Percentiles rank a stretch among this genome's conserved stretches.
Evolutionary conservation across 2,888 invertebrate genomes (phyloP).

Genomic region (Pilophorus perplexus): DNA sequence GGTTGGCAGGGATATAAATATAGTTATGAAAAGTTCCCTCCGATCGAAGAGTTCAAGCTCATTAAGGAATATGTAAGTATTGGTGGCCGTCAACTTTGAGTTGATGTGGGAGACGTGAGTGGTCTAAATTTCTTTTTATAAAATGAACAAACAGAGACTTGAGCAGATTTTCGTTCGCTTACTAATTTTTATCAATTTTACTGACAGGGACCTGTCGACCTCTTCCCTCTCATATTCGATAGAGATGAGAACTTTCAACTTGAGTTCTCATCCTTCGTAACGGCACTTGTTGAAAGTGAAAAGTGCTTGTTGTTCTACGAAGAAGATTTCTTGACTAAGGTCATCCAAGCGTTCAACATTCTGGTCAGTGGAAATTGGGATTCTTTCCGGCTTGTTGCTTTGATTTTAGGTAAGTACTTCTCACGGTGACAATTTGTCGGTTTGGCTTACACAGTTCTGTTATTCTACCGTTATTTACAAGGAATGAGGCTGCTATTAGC

Average conservation of each 20-base stretch:
- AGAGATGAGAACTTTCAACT: background rate
- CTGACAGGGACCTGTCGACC: conserved; percentile 8
- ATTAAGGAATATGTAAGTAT: conserved; percentile 16
- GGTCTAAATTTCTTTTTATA: too few species aligned
- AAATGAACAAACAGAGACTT: too few species aligned
- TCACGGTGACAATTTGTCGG: background rate
- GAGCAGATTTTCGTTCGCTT: background rate
- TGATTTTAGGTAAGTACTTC: conserved; percentile 20
- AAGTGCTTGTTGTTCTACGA: conserved; percentile 11
- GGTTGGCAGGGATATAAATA: conserved; percentile 20
- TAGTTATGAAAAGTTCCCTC: background rate
- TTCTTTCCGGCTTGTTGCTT: conserved; percentile 28
- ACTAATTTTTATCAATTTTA: background rate
- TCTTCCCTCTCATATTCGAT: conserved; percentile 18
- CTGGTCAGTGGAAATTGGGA: conserved; percentile 21
- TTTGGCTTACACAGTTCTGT: background rate
- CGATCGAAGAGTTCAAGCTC: background rate
- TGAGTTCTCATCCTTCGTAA: conserved; percentile 13
- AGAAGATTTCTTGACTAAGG: conserved; percentile 17
- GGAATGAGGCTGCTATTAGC: conserved; percentile 4
- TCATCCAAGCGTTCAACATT: background rate
- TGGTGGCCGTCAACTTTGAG: background rate
- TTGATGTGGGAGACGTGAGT: too few species aligned
- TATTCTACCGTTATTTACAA: background rate
- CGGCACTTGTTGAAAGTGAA: background rate